Percentiles rank a stretch among this genome's conserved stretches.
phyloP scores from a whole-genome alignment of 2,797 vertebrate species.

The Gambelia wislizenii region DNA sequence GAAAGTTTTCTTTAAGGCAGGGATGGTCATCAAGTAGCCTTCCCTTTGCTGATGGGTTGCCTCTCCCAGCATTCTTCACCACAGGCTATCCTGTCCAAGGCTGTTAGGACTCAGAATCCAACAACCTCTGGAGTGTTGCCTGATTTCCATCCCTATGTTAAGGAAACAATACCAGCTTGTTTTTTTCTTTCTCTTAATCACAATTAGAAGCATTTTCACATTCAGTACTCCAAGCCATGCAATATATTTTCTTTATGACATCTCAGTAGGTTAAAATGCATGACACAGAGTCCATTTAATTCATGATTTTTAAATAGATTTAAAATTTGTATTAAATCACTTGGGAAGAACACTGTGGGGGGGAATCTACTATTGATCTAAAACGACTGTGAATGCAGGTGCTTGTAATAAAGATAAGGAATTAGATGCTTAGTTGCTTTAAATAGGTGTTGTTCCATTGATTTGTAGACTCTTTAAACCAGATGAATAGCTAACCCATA shows the following conservation, averaged over 20 bases:
- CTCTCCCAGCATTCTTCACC: no score
- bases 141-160: no score
- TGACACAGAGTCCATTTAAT: background rate
- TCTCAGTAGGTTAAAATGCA: slow-evolving; percentile 20
- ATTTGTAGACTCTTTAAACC: slow-evolving; percentile 10
- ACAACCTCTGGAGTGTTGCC: no score
- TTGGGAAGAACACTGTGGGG: background rate
- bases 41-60: no score
- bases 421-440: slow-evolving; percentile 7
- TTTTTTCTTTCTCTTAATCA: background rate
- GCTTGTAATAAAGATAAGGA: slow-evolving; percentile 21
- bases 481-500: slow-evolving; percentile 6
- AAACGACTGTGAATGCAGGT: slow-evolving; percentile 33
- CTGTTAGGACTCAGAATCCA: no score
- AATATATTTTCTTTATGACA: slow-evolving; percentile 33
- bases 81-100: no score
- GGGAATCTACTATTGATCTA: slow-evolving; percentile 31
- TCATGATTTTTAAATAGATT: slow-evolving; percentile 26
- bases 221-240: background rate
- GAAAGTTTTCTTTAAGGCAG: no score
- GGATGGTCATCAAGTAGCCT: no score
- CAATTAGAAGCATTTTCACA: background rate
- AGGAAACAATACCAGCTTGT: no score
- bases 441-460: background rate
- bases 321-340: slow-evolving; percentile 40